These are phyloP conservation scores for Mongoloraphidia duomilia DNA, from an alignment of 2,888 invertebrate species.

Conservation along the genomic window DNA sequence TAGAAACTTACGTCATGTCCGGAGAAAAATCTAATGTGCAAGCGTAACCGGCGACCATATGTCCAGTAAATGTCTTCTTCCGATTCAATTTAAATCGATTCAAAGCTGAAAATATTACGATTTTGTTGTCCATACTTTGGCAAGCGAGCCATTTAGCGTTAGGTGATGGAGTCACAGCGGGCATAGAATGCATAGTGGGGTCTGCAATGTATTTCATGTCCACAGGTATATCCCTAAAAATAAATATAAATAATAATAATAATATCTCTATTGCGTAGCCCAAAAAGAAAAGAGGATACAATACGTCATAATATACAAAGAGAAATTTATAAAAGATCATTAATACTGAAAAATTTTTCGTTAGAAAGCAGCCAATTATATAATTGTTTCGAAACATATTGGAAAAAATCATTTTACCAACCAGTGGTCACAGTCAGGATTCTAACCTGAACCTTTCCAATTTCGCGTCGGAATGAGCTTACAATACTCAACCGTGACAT, in stretches of 20 bases:
- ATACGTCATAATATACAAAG: no score
- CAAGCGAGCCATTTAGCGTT: constrained; percentile 99
- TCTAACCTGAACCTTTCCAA: no score
- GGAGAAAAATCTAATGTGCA: constrained; percentile 95
- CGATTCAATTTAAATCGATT: constrained; percentile 96
- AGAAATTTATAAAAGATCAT: no score
- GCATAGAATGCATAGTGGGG: constrained; percentile 98
- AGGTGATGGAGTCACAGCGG: constrained; percentile 85
- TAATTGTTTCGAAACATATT: no score
- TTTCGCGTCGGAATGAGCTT: no score
- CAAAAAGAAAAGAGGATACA: no score
- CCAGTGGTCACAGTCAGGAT: no score
- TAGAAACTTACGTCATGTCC: constrained; percentile 70
- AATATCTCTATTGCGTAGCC: no score
- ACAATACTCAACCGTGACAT: no score
- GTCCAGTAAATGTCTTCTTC: constrained; percentile 94
- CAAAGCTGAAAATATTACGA: constrained; percentile 92
- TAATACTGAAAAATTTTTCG: no score
- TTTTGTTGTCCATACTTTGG: constrained; percentile 98
- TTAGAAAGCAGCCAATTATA: no score
- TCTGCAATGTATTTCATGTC: constrained; percentile 99
- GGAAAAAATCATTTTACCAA: no score
- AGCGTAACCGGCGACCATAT: constrained; percentile 99
- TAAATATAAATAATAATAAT: background rate
- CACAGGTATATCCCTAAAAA: constrained; percentile 70